Base-by-base conservation (phyloP, 2,888 invertebrate genomes). In the Watsonalla binaria region DNA sequence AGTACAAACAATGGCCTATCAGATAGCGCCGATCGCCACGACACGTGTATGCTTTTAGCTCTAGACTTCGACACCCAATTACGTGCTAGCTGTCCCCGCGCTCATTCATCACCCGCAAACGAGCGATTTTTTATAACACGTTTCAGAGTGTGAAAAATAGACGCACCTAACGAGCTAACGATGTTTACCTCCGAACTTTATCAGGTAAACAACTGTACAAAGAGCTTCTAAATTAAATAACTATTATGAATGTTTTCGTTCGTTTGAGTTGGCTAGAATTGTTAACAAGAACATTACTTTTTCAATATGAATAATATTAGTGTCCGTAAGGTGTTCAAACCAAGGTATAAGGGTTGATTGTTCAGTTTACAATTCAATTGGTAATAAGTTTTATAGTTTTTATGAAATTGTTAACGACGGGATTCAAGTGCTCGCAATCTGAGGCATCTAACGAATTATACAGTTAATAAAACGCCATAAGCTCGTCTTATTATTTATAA, bases 21-120 rank as follows among this genome's bases (percentile, higher is more conserved):
- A 74, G 82, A 84, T 82, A 76, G 75, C 77, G 76, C 72, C 64
- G 59, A 76, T 78, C 80, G 74, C 63, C 61, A 58, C 66, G 69
- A 88, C 90, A 89, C 76, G 89, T 88, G 88, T 89, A 86, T 88
- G 90, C 90, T 89, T 86, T 89, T 86, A 89, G 82, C 78, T 65
- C 73, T 73, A 82, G 80, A 79, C 86, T 84, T 85, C 83, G 84
- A 85, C 86, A 85, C 82, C 86, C 86, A 88, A 89, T 90, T 89
- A 89, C 83, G 78, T 74, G 73, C 71, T 70, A 65, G 73, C 76
- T 74, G 81, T 74, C 78, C 73, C 63, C 62, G 60, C 65, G 61
- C 73, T 83, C 86, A 84, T 86, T 86, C 81, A 86, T 88, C 87
- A 88, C 80, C 72, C 69, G 70, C 79, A 81, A 86, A 84, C 79